Base-by-base conservation (phyloP, 2,888 invertebrate species). In the Micropterix aruncella region DNA sequence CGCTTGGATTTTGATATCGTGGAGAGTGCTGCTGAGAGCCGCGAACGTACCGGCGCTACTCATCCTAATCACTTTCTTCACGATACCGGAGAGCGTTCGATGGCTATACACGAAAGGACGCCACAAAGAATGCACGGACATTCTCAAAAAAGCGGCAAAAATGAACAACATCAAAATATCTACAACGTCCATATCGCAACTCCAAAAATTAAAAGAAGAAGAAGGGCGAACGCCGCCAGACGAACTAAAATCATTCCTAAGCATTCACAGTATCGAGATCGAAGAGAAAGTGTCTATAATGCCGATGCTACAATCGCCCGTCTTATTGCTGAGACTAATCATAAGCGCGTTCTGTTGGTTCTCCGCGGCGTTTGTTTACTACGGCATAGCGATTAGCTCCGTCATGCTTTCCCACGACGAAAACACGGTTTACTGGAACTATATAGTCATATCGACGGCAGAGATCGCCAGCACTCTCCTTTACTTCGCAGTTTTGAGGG, bases 131-230 rank as follows among this genome's bases (percentile, higher is more conserved):
- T 42, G 40, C 18, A 40, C 37, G 16, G 18, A 19, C 9, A 43
- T 46, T 16, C 38, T 46, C 18, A 38, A 37, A 2, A 39, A 43
- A 18, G 46, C 46, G 3, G 46, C 46, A n/a, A 42, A 42, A 37
- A 42, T 45, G 38, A 45, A 45, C 36, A 37, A 39, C n/a, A 45
- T 49, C 2, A 41, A 41, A 1, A 36, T 49, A 15, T 49, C 49
- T 4, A 46, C 46, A 2, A 49, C 27, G 7, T 27, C 27, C 27
- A 27, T 27, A 7, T 5, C 5, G 5, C 27, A 7, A 12, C 27
- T 27, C 7, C 7, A 27, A 12, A 27, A 27, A 27, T 27, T 12
- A 5, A 5, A 27, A 27, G 27, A 27, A 12, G 12, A 27, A 5
- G 27, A 27, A 27, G 7, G 27, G 12, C n/a, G n/a, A n/a, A n/a